Evolutionary conservation across 2,888 invertebrate genomes (phyloP), one percentile per base, ranked within the genome.

Genomic region (Clepsis dumicolana): DNA sequence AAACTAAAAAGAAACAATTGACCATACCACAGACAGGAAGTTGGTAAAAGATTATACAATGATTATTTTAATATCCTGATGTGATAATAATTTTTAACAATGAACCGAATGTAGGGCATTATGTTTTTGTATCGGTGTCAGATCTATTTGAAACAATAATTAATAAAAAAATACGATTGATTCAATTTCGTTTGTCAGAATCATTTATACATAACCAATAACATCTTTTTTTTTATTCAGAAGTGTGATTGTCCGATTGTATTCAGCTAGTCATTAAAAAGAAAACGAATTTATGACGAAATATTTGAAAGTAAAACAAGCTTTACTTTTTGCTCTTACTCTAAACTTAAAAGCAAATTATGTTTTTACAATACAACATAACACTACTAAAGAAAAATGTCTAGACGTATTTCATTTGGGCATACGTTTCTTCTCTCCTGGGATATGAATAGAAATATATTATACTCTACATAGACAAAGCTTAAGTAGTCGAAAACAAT

Each of bases 11-110:
- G 68, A 68, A 68, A 68, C 64, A 68, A 68, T 63, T 14, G 57
- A 41, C 38, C 67, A 68, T 53, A 41, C 38, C 67, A 68, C 44
- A 68, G 68, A 68, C 63, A 64, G 68, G 68, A 68, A 68, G 44
- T 68, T 10, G 54, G 57, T 35, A 62, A 68, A 59, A 68, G 68
- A 68, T 68, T 64, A 68, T n/a, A 16, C 18, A 14, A 63, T 57
- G 68, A 68, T 68, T 68, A 68, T 16, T 68, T 64, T 57, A 52
- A 68, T 64, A 64, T 64, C 68, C 64, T 64, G 68, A 68, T 64
- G 59, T 53, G 64, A 64, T 64, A 64, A 48, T 14, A 29, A 29
- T 29, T 16, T 32, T 18, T 44, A 48, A 59, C 68, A 68, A 53
- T 63, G 56, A 67, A 54, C 16, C 27, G 59, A 53, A 68, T 64